These are phyloP conservation scores for Grammomys dolichurus DNA, from an alignment of 2,113 vertebrate genomes.

Conservation along the genomic window DNA sequence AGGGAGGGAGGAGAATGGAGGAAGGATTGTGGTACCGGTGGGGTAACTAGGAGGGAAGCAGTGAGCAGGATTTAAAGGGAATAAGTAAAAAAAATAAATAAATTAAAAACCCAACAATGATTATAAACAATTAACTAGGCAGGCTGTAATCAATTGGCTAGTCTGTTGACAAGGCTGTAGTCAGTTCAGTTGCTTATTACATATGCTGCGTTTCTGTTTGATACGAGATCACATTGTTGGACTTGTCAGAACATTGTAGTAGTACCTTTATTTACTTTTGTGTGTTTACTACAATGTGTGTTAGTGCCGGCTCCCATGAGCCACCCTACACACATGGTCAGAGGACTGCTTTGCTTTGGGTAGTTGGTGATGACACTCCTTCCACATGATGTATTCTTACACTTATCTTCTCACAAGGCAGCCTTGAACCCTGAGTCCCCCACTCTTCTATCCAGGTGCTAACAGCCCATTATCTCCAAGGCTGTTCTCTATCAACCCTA, in stretches of 20 bases:
- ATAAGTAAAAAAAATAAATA: no score
- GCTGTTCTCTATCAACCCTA: no score
- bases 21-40: no score
- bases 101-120: background rate
- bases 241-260: background rate
- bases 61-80: no score
- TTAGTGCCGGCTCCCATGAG: background rate
- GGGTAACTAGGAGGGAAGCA: no score
- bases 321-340: background rate
- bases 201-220: background rate
- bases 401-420: no score
- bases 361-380: background rate
- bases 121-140: background rate
- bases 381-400: background rate
- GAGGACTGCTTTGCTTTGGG: background rate
- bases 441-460: no score
- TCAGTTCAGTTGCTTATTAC: background rate
- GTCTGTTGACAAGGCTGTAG: background rate
- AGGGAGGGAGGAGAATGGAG: no score
- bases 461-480: no score
- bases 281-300: background rate
- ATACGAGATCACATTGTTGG: background rate
- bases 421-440: no score
- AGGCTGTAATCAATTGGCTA: background rate
- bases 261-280: background rate